Percentiles rank a stretch among this genome's conserved stretches.
Conservation (phyloP, 2,888 invertebrate species). For the Zele albiditarsus region DNA sequence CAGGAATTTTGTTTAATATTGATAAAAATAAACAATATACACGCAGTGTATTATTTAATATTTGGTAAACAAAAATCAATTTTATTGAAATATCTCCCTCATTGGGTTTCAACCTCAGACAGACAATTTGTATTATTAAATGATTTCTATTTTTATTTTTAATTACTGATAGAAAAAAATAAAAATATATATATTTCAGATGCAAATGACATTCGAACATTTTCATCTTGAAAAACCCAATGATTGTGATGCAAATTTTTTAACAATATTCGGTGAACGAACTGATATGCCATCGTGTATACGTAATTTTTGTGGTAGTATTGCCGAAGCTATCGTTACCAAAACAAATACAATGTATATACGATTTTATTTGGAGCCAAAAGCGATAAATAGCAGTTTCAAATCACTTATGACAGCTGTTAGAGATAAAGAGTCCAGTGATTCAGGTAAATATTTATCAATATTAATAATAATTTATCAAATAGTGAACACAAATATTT, state of each 20-base stretch:
- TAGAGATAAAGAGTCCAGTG: conserved; percentile 75
- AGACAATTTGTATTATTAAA: too few relatives aligned
- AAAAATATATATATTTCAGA: conserved; percentile 72
- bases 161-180: background rate
- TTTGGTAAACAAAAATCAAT: too few relatives aligned
- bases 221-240: conserved; percentile 83
- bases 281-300: conserved; percentile 77
- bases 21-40: too few relatives aligned
- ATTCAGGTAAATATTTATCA: conserved; percentile 70
- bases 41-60: too few relatives aligned
- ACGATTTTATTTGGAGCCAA: conserved; percentile 81
- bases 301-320: conserved; percentile 88
- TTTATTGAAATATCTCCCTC: too few relatives aligned
- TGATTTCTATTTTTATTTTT: background rate
- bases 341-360: conserved; percentile 82
- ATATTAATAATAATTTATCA: background rate
- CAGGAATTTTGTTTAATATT: too few relatives aligned
- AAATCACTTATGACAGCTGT: conserved; percentile 84
- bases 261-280: conserved; percentile 81
- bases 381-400: conserved; percentile 79
- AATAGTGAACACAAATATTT: too few relatives aligned
- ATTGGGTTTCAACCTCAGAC: too few relatives aligned
- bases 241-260: conserved; percentile 85
- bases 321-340: conserved; percentile 84
- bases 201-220: conserved; percentile 79